Evolutionary conservation across 2,888 invertebrate genomes (phyloP).

Genomic region (Ochropacha duplaris): DNA sequence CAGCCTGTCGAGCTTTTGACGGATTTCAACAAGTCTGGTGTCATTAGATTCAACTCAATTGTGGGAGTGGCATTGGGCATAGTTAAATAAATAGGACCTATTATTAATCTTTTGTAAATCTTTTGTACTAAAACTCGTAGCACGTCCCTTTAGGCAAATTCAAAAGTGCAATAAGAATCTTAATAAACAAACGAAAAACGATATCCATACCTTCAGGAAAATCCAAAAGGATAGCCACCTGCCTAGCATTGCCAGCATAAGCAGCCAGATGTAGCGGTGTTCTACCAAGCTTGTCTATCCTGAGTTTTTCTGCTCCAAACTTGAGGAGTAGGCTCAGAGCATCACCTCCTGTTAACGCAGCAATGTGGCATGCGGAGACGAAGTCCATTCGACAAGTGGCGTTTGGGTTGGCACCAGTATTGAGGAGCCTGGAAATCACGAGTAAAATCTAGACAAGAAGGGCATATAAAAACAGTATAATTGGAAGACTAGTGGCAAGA

Average conservation of each 20-base stretch:
- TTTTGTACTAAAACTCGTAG: too few species aligned
- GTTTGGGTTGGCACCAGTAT: slow-evolving; percentile 37
- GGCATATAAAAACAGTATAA: too few species aligned
- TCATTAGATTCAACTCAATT: too few species aligned
- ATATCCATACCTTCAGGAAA: slow-evolving; percentile 33
- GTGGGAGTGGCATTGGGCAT: too few species aligned
- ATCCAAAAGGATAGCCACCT: slow-evolving; percentile 43
- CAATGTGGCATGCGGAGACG: slow-evolving; percentile 52
- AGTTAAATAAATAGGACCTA: too few species aligned
- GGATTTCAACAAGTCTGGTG: too few species aligned
- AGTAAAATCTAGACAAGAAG: too few species aligned
- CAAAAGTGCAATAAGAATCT: too few species aligned
- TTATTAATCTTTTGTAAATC: too few species aligned
- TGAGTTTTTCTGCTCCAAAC: slow-evolving; percentile 41
- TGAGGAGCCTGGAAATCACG: slow-evolving; percentile 31
- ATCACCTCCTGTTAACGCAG: slow-evolving; percentile 46
- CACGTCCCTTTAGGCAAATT: too few species aligned
- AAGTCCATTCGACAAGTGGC: slow-evolving; percentile 32
- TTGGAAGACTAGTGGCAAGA: too few species aligned
- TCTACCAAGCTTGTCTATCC: slow-evolving; percentile 50
- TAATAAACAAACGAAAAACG: neutral
- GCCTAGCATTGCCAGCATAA: slow-evolving; percentile 49
- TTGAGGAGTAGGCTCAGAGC: slow-evolving; percentile 50
- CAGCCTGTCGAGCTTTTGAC: too few species aligned
- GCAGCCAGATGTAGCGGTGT: slow-evolving; percentile 66